Percentiles rank a stretch among this genome's conserved stretches.
Evolutionary conservation across 2,888 invertebrate genomes (phyloP).

Genomic region (Drosophila merina): DNA sequence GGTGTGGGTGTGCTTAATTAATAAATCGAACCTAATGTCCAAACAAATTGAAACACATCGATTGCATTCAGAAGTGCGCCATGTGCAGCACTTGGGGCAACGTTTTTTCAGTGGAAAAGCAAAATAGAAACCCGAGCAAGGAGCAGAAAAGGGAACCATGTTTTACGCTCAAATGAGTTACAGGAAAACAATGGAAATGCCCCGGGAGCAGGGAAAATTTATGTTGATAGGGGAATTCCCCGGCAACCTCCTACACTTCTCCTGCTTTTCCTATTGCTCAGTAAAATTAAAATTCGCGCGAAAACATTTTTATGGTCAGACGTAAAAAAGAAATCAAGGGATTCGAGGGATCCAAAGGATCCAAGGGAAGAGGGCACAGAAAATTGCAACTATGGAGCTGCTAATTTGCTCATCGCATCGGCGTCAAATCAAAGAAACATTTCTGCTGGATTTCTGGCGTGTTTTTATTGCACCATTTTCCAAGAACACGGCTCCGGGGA

Average conservation of each 20-base stretch:
- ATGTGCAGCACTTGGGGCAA: constrained; percentile 39
- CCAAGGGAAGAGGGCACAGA: constrained; percentile 3
- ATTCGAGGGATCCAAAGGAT: not conserved
- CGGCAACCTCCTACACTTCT: not conserved
- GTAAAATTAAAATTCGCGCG: constrained; percentile 66
- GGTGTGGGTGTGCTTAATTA: constrained; percentile 53
- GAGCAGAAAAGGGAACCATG: constrained; percentile 39
- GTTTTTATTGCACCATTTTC: constrained; percentile 48
- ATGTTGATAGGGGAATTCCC: constrained; percentile 20
- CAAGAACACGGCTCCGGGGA: constrained; percentile 27
- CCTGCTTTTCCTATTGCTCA: constrained; percentile 7
- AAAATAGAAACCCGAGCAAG: constrained; percentile 18
- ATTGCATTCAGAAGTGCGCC: constrained; percentile 61
- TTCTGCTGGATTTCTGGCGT: constrained; percentile 45
- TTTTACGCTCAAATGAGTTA: constrained; percentile 73
- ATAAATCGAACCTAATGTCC: constrained; percentile 66
- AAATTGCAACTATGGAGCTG: constrained; percentile 58
- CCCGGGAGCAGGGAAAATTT: constrained; percentile 30
- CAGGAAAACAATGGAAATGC: constrained; percentile 63
- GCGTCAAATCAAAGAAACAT: constrained; percentile 74
- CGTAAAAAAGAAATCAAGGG: constrained; percentile 46
- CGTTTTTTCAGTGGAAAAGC: constrained; percentile 14
- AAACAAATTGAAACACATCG: constrained; percentile 64
- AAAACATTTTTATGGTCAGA: constrained; percentile 68
- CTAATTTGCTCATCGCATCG: constrained; percentile 65